phyloP scores from a whole-genome alignment of 2,888 invertebrate genomes.

The Mythimna lalbum region DNA sequence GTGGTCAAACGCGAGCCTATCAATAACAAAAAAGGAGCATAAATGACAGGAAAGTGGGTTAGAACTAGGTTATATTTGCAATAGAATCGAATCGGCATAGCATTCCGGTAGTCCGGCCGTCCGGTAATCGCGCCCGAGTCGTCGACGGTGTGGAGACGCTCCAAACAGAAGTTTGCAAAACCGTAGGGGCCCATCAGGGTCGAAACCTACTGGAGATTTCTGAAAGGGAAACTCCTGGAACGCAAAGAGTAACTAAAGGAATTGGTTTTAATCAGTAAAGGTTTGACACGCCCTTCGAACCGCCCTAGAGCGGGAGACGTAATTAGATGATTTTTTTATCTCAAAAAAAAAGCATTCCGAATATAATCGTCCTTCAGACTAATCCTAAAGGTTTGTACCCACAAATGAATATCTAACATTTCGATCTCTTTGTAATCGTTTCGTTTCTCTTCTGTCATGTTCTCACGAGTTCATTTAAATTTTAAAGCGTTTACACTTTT shows the following conservation, averaged over 20 bases:
- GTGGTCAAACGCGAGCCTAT: no score
- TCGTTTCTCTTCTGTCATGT: not conserved
- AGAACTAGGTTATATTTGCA: not conserved
- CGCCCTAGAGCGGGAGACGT: no score
- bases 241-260: not conserved
- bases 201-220: no score
- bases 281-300: no score
- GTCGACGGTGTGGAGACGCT: no score
- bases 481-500: conserved; percentile 3
- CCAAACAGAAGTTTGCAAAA: no score
- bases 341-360: not conserved
- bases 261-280: not conserved
- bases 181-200: no score
- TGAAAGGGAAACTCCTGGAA: not conserved
- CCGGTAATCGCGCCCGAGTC: no score
- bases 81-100: not conserved
- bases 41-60: not conserved
- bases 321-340: no score
- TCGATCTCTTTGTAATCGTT: conserved; percentile 20
- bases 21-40: no score
- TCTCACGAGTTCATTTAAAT: conserved; percentile 1
- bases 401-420: not conserved
- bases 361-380: conserved; percentile 14
- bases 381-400: conserved; percentile 5
- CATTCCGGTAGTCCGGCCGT: not conserved